A percentile compares a stretch with the other conserved stretches of the same genome.
phyloP scores from a whole-genome alignment of 2,113 vertebrate genomes.

The Lasiurus cinereus region DNA sequence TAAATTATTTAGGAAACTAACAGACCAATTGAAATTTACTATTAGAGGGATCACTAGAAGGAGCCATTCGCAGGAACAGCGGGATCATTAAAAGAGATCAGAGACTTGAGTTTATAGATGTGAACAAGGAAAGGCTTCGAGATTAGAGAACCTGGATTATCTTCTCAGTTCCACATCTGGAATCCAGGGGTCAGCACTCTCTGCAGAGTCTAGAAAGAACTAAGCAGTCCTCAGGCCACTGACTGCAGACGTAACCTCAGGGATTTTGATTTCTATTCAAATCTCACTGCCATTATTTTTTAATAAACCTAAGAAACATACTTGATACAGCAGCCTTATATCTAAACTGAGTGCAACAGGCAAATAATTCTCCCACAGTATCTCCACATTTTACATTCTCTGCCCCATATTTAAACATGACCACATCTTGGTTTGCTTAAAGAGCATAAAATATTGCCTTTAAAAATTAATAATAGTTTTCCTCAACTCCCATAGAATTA shows the following conservation, averaged over 20 bases:
- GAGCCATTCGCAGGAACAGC: not conserved
- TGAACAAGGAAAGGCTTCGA: not conserved
- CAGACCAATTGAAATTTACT: not conserved
- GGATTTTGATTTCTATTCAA: not conserved
- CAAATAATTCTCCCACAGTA: not conserved
- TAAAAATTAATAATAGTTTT: not conserved
- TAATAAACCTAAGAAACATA: not conserved
- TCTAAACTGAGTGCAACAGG: not conserved
- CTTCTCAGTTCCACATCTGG: not conserved
- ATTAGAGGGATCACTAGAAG: not conserved
- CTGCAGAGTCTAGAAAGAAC: not conserved
- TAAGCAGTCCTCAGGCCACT: not conserved
- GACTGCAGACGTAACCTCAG: too few relatives aligned
- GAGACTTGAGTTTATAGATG: not conserved
- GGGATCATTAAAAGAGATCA: not conserved
- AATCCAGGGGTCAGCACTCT: not conserved
- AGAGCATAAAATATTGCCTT: not conserved
- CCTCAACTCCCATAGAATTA: not conserved
- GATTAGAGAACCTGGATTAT: not conserved
- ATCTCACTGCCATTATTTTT: not conserved
- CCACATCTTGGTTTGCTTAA: constrained; percentile 4
- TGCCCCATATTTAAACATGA: not conserved
- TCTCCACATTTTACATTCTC: not conserved
- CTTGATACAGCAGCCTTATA: not conserved
- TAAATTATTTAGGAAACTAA: not conserved